Evolutionary conservation across 2,113 vertebrate species (phyloP).

Genomic region (Capra hircus): DNA sequence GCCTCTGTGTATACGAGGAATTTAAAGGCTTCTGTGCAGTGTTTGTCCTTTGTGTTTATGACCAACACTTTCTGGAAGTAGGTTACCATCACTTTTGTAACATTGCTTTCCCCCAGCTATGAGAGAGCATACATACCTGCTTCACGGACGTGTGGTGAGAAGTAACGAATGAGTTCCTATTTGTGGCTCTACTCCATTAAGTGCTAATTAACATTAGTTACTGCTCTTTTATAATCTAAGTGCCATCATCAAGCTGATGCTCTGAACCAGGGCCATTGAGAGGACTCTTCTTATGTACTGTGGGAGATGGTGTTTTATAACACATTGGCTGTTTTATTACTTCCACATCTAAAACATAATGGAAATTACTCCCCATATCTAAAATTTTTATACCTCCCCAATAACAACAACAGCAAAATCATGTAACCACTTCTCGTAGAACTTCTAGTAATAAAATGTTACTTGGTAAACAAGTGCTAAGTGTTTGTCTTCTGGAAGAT

Average conservation of each 20-base stretch:
- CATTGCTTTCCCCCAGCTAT: accelerated
- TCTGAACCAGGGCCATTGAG: not conserved
- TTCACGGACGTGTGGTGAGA: not conserved
- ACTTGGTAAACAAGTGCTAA: not conserved
- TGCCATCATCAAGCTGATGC: not conserved
- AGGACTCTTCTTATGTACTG: not conserved
- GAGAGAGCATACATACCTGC: not conserved
- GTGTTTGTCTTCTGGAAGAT: not conserved
- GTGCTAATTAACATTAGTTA: slow-evolving; percentile 43
- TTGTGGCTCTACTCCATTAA: slow-evolving; percentile 34
- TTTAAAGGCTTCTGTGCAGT: not conserved
- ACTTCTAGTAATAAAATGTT: not conserved
- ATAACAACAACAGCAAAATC: not conserved
- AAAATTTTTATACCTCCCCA: not conserved
- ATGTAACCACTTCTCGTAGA: not conserved
- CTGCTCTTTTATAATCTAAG: slow-evolving; percentile 8
- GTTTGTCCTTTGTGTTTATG: not conserved
- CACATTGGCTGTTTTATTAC: not conserved
- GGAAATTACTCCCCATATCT: not conserved
- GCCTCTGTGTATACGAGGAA: not conserved
- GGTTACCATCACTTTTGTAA: not conserved
- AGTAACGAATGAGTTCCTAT: slow-evolving; percentile 48
- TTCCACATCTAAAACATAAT: not conserved
- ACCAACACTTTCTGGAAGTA: not conserved
- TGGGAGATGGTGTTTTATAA: not conserved